These are phyloP conservation scores for Alosa alosa DNA, from an alignment of 2,113 vertebrate genomes.

Conservation along the genomic window DNA sequence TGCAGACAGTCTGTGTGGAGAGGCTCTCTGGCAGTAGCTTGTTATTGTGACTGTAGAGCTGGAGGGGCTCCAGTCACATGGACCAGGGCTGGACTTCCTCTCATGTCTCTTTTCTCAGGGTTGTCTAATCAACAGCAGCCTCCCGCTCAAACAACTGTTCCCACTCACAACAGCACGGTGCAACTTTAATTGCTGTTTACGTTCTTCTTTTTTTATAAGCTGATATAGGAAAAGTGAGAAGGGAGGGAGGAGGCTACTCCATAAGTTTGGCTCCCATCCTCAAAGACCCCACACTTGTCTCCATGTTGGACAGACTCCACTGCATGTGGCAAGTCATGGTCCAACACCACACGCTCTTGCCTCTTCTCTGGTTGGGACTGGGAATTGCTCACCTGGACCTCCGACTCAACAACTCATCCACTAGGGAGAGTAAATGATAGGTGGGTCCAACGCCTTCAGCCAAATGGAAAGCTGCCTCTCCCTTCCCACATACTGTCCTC, in stretches of 20 bases:
- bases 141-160: constrained; percentile 31
- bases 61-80: constrained; percentile 29
- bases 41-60: constrained; percentile 30
- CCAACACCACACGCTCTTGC: constrained; percentile 26
- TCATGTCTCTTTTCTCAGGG: constrained; percentile 10
- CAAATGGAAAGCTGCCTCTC: constrained; percentile 71
- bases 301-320: constrained; percentile 12
- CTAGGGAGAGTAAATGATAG: constrained; percentile 52
- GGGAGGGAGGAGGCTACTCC: background rate
- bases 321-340: constrained; percentile 28
- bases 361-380: constrained; percentile 40
- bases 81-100: background rate
- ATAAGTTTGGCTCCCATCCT: constrained; percentile 50
- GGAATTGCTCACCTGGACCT: constrained; percentile 53
- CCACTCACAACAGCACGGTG: background rate
- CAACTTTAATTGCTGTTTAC: constrained; percentile 45
- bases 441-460: constrained; percentile 68
- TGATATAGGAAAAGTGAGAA: background rate
- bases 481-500: constrained; percentile 41
- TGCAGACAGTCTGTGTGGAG: background rate
- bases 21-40: background rate
- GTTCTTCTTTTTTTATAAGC: constrained; percentile 19
- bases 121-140: constrained; percentile 21
- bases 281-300: constrained; percentile 37
- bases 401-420: constrained; percentile 38